Conservation (phyloP, 2,797 vertebrate species). For the Hirundo rustica region DNA sequence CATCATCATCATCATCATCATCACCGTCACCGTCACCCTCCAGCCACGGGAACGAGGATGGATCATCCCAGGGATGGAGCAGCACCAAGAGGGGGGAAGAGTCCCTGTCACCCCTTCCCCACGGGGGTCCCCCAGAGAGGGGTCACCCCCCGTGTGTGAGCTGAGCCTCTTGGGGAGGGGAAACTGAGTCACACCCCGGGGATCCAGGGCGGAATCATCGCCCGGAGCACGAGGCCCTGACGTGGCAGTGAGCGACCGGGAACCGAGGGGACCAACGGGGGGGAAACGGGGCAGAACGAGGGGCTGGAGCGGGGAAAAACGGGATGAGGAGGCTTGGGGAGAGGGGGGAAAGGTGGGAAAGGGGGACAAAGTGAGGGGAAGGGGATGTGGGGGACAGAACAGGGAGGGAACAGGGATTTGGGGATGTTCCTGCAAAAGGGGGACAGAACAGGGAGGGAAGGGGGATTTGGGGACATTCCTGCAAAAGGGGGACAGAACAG, state of each 20-base stretch:
- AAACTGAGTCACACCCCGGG: not conserved
- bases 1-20: rapidly evolving
- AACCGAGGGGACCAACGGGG: too few relatives aligned
- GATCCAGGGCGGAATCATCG: rapidly evolving
- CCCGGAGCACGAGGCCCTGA: not conserved
- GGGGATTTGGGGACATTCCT: too few relatives aligned
- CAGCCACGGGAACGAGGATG: rapidly evolving
- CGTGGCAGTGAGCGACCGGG: rapidly evolving
- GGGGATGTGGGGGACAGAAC: not conserved
- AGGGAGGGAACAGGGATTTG: not conserved
- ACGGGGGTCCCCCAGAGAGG: not conserved
- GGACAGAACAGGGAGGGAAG: not conserved
- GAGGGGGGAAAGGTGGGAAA: not conserved
- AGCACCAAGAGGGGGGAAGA: rapidly evolving
- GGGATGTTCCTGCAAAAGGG: rapidly evolving
- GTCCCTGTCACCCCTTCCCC: not conserved
- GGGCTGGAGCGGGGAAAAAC: rapidly evolving
- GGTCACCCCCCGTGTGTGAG: rapidly evolving
- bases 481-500: too few relatives aligned
- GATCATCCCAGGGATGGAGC: rapidly evolving
- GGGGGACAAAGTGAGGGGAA: not conserved
- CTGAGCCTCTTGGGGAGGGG: rapidly evolving
- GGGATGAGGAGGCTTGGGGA: not conserved
- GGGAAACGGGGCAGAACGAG: rapidly evolving
- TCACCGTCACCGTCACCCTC: rapidly evolving